Conservation (phyloP, 2,888 invertebrate genomes). For the Brachypalpus laphriformis region DNA sequence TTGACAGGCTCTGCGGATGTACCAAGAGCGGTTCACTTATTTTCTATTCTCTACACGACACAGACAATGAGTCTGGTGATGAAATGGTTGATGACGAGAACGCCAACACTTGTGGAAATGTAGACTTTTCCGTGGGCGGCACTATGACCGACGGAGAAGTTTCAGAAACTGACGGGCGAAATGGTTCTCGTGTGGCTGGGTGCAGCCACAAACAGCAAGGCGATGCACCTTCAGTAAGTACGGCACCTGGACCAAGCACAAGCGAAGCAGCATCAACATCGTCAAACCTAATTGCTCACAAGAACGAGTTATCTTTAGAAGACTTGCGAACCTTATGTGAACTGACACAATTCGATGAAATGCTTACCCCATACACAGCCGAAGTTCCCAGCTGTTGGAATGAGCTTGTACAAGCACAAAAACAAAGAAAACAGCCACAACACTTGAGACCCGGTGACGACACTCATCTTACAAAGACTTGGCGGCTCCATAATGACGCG, state of each 20-base stretch:
- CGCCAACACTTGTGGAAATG: slow-evolving; percentile 75
- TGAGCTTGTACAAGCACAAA: slow-evolving; percentile 95
- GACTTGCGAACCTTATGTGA: slow-evolving; percentile 88
- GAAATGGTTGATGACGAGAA: slow-evolving; percentile 87
- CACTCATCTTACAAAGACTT: slow-evolving; percentile 91
- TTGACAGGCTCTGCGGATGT: slow-evolving; percentile 93
- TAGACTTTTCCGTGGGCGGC: slow-evolving; percentile 52
- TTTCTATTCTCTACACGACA: slow-evolving; percentile 90
- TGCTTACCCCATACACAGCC: slow-evolving; percentile 87
- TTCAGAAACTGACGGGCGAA: slow-evolving; percentile 78
- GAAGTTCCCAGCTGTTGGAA: slow-evolving; percentile 97
- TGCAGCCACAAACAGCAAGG: slow-evolving; percentile 38
- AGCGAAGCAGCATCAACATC: slow-evolving; percentile 77
- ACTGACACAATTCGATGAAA: slow-evolving; percentile 90
- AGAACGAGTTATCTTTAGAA: slow-evolving; percentile 84
- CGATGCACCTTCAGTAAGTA: slow-evolving; percentile 23
- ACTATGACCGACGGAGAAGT: slow-evolving; percentile 74
- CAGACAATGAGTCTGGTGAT: slow-evolving; percentile 88
- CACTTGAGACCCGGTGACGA: slow-evolving; percentile 86
- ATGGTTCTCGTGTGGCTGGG: slow-evolving; percentile 28
- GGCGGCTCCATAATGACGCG: slow-evolving; percentile 94
- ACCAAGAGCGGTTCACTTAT: slow-evolving; percentile 91
- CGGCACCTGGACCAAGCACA: slow-evolving; percentile 37
- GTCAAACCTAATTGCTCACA: slow-evolving; percentile 84
- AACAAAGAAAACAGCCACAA: slow-evolving; percentile 94